A percentile compares a stretch with the other conserved stretches of the same genome.
These are phyloP conservation scores for Byasa hedistus DNA, from an alignment of 2,888 invertebrate species.

Conservation along the genomic window DNA sequence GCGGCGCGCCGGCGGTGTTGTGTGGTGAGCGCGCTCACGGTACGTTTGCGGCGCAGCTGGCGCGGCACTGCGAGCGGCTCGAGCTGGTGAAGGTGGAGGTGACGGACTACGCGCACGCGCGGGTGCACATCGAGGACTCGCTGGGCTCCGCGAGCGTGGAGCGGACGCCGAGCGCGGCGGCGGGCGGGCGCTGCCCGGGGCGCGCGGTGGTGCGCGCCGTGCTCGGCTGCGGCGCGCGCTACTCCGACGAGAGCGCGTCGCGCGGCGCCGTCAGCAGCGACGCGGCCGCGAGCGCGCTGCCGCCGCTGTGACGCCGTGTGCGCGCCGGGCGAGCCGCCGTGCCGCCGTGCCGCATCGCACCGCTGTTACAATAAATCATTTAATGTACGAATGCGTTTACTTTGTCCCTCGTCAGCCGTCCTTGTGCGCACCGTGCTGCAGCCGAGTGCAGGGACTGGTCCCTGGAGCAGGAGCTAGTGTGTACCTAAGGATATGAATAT, in stretches of 20 bases:
- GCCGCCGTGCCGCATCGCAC: neutral
- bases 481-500: no score
- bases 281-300: neutral
- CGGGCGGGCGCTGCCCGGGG: conserved; percentile 12
- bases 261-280: neutral
- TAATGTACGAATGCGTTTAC: no score
- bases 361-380: no score
- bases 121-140: conserved; percentile 26
- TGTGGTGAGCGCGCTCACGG: neutral
- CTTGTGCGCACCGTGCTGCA: no score
- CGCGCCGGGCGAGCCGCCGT: neutral
- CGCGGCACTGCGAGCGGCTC: conserved; percentile 23
- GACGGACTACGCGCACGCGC: conserved; percentile 29
- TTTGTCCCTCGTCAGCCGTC: no score
- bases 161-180: conserved; percentile 8
- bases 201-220: conserved; percentile 23
- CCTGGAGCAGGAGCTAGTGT: no score
- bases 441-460: no score
- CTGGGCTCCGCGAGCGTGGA: conserved; percentile 29
- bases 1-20: neutral
- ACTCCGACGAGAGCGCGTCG: neutral
- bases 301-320: neutral
- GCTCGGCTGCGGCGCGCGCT: conserved; percentile 22
- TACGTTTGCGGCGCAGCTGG: conserved; percentile 3
- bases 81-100: conserved; percentile 30